Evolutionary conservation across 2,888 invertebrate genomes (phyloP).

Genomic region (Nemapogon koenigi): DNA sequence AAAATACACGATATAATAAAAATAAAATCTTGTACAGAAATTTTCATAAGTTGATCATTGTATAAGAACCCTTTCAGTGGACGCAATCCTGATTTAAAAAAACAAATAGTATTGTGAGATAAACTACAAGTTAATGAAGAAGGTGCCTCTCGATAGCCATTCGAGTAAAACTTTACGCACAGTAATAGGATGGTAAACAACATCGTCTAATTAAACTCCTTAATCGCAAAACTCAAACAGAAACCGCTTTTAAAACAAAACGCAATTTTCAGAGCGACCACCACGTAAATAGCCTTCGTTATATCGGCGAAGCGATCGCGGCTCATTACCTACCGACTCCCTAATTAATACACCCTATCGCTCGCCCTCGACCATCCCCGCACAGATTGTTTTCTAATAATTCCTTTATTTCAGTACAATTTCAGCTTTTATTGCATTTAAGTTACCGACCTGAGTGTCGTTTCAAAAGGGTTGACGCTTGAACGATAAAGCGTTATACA

Average conservation of each 20-base stretch:
- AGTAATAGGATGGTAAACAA: slow-evolving; percentile 65
- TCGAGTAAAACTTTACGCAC: slow-evolving; percentile 37
- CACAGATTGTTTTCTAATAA: slow-evolving; percentile 60
- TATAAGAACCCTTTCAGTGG: too few relatives aligned
- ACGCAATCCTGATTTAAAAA: too few relatives aligned
- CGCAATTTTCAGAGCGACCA: slow-evolving; percentile 60
- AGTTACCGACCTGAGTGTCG: too few relatives aligned
- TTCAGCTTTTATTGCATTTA: too few relatives aligned
- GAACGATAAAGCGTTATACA: too few relatives aligned
- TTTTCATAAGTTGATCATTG: too few relatives aligned
- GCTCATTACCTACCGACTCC: slow-evolving; percentile 55
- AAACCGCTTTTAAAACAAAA: slow-evolving; percentile 64
- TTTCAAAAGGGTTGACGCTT: too few relatives aligned
- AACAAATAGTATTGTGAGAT: slow-evolving; percentile 6
- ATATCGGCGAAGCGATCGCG: slow-evolving; percentile 62
- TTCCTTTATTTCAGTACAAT: slow-evolving; percentile 59
- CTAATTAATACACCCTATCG: slow-evolving; percentile 12
- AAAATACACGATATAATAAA: too few relatives aligned
- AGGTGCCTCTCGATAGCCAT: slow-evolving; percentile 35
- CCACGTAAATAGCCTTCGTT: slow-evolving; percentile 59
- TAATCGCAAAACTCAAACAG: slow-evolving; percentile 65
- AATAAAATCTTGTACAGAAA: too few relatives aligned
- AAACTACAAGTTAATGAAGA: slow-evolving; percentile 1
- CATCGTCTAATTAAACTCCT: slow-evolving; percentile 63
- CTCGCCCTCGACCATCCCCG: slow-evolving; percentile 24